Percentiles rank a stretch among this genome's conserved stretches.
These are phyloP conservation scores for Parnassius orleans DNA, from an alignment of 2,888 invertebrate species.

Conservation along the genomic window DNA sequence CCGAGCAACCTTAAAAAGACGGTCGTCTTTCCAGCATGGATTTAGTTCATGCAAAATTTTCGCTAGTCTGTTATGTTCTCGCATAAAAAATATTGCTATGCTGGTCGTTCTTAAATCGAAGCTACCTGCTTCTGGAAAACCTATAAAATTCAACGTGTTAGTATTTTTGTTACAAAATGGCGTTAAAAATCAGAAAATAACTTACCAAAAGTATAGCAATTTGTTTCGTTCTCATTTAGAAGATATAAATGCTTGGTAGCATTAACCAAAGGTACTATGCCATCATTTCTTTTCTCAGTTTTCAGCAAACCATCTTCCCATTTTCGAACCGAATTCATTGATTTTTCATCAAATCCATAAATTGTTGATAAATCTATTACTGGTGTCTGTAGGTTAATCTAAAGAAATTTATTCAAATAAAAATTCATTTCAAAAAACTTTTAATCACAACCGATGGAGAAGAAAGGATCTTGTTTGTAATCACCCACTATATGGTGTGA, in stretches of 20 bases:
- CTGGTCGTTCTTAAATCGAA: constrained; percentile 55
- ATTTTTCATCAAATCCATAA: constrained; percentile 55
- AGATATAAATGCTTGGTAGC: constrained; percentile 42
- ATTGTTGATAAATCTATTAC: constrained; percentile 59
- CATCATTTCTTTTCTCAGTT: constrained; percentile 46
- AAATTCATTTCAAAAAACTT: too few relatives aligned
- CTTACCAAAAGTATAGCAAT: constrained; percentile 63
- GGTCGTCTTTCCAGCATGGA: constrained; percentile 66
- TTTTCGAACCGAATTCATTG: constrained; percentile 45
- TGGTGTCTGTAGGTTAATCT: constrained; percentile 67
- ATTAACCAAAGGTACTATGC: constrained; percentile 46
- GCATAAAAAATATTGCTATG: constrained; percentile 58
- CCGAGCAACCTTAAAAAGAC: constrained; percentile 60
- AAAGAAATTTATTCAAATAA: constrained; percentile 21
- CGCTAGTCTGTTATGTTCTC: constrained; percentile 64
- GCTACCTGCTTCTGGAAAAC: constrained; percentile 48
- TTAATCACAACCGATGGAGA: too few relatives aligned
- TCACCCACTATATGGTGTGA: too few relatives aligned
- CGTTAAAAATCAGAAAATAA: constrained; percentile 1
- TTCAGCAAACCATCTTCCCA: constrained; percentile 52
- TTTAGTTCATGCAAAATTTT: constrained; percentile 49
- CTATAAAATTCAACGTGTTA: constrained; percentile 14
- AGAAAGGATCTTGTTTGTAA: too few relatives aligned
- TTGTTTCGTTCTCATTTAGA: constrained; percentile 47
- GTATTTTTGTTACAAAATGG: neutral